These are phyloP conservation scores for Malurus splendens DNA, from an alignment of 2,797 vertebrate species.

Conservation along the genomic window DNA sequence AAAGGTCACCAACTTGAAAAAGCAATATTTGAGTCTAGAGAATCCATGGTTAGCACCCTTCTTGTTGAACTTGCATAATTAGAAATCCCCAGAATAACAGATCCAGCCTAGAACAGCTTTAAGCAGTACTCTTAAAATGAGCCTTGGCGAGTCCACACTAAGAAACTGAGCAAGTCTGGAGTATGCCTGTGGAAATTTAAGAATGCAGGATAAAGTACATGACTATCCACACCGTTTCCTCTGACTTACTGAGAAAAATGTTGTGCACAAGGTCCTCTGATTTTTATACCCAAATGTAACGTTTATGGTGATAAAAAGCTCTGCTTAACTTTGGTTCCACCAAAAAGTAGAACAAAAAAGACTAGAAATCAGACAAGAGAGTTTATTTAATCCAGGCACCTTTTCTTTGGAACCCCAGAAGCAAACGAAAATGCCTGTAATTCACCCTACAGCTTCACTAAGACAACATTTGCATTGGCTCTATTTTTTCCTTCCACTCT, in stretches of 20 bases:
- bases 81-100: not conserved
- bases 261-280: not conserved
- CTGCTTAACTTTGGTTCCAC: not conserved
- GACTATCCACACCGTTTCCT: not conserved
- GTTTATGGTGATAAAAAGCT: not conserved
- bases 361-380: not conserved
- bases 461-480: not conserved
- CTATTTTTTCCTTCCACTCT: not conserved
- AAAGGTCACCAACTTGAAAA: conserved; percentile 5
- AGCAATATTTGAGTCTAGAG: not conserved
- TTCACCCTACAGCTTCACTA: not conserved
- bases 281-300: not conserved
- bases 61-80: not conserved
- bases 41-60: not conserved
- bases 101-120: not conserved
- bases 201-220: not conserved
- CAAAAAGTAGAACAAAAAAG: not conserved
- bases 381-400: not conserved
- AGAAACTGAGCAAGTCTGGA: not conserved
- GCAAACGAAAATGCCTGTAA: not conserved
- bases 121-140: not conserved
- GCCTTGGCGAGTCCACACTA: not conserved
- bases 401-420: not conserved
- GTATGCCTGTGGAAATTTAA: not conserved
- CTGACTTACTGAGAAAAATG: not conserved